A percentile compares a stretch with the other conserved stretches of the same genome.
These are phyloP conservation scores for Cirrhinus mrigala DNA, from an alignment of 2,797 vertebrate genomes.

Conservation along the genomic window DNA sequence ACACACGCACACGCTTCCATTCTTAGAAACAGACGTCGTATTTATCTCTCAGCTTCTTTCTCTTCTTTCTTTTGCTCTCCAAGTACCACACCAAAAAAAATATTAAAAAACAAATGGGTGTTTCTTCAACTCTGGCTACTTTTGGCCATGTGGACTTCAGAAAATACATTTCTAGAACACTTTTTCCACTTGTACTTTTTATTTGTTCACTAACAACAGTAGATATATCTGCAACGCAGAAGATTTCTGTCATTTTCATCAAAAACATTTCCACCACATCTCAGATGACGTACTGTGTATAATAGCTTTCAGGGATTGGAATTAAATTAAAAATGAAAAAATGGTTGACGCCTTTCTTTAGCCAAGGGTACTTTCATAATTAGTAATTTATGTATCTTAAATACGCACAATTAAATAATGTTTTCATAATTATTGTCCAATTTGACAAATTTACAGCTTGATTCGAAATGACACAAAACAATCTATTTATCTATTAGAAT, in stretches of 20 bases:
- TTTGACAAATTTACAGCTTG: not conserved
- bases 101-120: not conserved
- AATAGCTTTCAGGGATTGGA: not conserved
- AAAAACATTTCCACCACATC: not conserved
- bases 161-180: not conserved
- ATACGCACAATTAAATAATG: not conserved
- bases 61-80: not conserved
- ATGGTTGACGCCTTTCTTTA: not conserved
- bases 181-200: not conserved
- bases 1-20: conserved; percentile 9
- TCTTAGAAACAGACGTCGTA: not conserved
- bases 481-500: not conserved
- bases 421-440: not conserved
- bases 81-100: not conserved
- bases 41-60: conserved; percentile 6
- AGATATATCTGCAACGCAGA: not conserved
- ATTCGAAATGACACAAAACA: not conserved
- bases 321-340: not conserved
- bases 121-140: not conserved
- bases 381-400: not conserved
- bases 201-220: not conserved
- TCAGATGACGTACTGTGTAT: not conserved
- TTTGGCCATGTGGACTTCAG: not conserved
- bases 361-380: not conserved
- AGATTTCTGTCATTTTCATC: not conserved